Conservation (phyloP, 2,797 vertebrate species). For the Chaetophractus vellerosus region DNA sequence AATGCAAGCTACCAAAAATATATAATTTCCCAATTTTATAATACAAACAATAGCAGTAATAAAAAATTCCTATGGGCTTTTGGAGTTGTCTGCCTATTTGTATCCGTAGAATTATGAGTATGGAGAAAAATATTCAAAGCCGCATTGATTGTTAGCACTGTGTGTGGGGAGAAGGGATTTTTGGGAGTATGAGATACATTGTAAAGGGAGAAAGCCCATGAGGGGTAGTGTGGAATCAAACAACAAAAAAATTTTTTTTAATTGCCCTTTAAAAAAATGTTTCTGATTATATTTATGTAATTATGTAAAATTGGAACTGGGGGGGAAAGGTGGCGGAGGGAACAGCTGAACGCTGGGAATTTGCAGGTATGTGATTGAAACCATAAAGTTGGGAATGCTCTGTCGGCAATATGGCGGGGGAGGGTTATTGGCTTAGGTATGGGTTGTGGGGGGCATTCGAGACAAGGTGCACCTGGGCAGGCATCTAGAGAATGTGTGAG, state of each 20-base stretch:
- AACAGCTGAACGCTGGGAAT: too few species aligned
- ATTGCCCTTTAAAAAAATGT: neutral
- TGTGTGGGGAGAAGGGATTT: too few species aligned
- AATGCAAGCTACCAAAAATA: neutral
- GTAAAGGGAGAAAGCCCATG: neutral
- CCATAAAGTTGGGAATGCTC: too few species aligned
- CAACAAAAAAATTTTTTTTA: neutral
- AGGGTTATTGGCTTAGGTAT: too few species aligned
- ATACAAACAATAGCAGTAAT: neutral
- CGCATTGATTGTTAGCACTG: neutral
- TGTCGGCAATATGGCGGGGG: too few species aligned
- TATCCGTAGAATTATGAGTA: neutral
- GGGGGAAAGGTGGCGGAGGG: too few species aligned
- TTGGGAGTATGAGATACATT: neutral
- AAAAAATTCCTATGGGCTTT: neutral
- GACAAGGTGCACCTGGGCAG: too few species aligned
- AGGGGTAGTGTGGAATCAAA: neutral
- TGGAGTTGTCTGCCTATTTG: neutral
- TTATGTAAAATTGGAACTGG: neutral
- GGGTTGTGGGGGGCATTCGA: too few species aligned
- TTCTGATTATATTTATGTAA: constrained; percentile 11
- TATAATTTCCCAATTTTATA: neutral
- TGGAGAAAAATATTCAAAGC: neutral
- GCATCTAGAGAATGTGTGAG: too few species aligned
- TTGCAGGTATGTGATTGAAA: too few species aligned